Conservation (phyloP, 1,140 invertebrate genomes). For the Gonatopus flavifemur region DNA sequence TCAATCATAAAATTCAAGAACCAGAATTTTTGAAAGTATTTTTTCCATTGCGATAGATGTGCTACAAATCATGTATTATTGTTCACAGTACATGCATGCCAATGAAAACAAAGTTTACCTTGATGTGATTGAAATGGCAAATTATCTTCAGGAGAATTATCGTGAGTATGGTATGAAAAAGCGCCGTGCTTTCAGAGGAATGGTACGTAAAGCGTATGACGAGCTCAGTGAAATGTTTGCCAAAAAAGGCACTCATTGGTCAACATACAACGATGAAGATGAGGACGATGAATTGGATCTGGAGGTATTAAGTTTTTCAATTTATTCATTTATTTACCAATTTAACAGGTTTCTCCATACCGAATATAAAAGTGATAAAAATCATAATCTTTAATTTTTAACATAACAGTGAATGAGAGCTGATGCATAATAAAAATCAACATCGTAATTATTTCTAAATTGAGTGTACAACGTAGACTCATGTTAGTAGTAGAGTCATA, state of each 20-base stretch:
- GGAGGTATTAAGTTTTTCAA: slow-evolving; percentile 47
- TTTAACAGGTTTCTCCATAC: too few relatives aligned
- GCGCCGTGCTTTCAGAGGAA: slow-evolving; percentile 65
- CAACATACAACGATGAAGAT: slow-evolving; percentile 54
- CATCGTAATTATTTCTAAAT: too few relatives aligned
- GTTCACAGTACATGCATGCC: slow-evolving; percentile 70
- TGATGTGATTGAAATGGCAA: slow-evolving; percentile 74
- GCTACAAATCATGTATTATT: neutral
- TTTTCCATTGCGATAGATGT: too few relatives aligned
- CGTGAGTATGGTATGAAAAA: slow-evolving; percentile 72
- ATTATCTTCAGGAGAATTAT: slow-evolving; percentile 69
- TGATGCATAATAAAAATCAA: too few relatives aligned
- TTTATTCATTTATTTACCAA: neutral
- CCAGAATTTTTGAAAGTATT: too few relatives aligned
- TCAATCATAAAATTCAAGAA: too few relatives aligned
- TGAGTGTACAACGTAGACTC: too few relatives aligned
- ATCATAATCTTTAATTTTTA: too few relatives aligned
- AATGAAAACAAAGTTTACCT: slow-evolving; percentile 72
- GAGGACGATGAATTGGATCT: slow-evolving; percentile 62
- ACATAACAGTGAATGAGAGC: too few relatives aligned
- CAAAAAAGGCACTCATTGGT: slow-evolving; percentile 31
- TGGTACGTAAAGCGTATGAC: slow-evolving; percentile 65
- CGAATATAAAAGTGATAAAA: too few relatives aligned
- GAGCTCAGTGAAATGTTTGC: slow-evolving; percentile 52
- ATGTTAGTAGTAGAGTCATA: too few relatives aligned